A percentile compares a stretch with the other conserved stretches of the same genome.
phyloP scores from a whole-genome alignment of 1,140 invertebrate species.

The Campoletis sonorensis region DNA sequence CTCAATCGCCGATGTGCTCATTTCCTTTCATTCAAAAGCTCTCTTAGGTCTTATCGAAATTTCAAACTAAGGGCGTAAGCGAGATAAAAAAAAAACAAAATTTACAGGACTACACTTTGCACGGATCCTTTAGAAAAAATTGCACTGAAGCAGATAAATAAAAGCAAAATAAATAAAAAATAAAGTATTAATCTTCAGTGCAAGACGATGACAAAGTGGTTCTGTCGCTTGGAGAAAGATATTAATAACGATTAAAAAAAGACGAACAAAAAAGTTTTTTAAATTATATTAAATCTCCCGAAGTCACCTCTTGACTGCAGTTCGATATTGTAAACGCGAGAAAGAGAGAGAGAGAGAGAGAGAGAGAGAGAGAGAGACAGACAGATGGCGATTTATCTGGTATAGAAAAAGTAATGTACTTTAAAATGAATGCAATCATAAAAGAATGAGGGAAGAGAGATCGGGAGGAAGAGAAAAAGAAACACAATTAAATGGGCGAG shows the following conservation, averaged over 20 bases:
- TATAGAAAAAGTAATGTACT: slow-evolving; percentile 8
- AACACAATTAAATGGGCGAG: slow-evolving; percentile 58
- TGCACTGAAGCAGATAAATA: slow-evolving; percentile 14
- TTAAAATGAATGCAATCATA: slow-evolving; percentile 27
- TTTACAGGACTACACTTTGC: not conserved
- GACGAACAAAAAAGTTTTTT: slow-evolving; percentile 14
- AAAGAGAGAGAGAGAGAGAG: slow-evolving; percentile 26
- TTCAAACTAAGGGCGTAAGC: not conserved
- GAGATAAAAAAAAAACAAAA: not conserved
- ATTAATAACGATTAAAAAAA: slow-evolving; percentile 20
- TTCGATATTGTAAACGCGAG: slow-evolving; percentile 44
- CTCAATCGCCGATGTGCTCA: not conserved
- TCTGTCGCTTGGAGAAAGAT: not conserved
- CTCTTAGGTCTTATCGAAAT: slow-evolving; percentile 12
- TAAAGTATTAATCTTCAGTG: slow-evolving; percentile 7
- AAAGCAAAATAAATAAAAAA: not conserved
- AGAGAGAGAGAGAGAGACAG: slow-evolving; percentile 30
- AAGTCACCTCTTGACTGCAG: slow-evolving; percentile 39
- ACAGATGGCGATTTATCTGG: slow-evolving; percentile 29
- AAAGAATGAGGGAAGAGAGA: slow-evolving; percentile 3
- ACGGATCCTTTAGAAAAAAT: slow-evolving; percentile 18
- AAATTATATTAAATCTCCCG: slow-evolving; percentile 4
- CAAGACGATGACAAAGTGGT: slow-evolving; percentile 4
- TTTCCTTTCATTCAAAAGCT: slow-evolving; percentile 9
- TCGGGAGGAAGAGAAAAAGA: slow-evolving; percentile 18